phyloP scores from a whole-genome alignment of 2,113 vertebrate genomes.

The Panthera tigris region DNA sequence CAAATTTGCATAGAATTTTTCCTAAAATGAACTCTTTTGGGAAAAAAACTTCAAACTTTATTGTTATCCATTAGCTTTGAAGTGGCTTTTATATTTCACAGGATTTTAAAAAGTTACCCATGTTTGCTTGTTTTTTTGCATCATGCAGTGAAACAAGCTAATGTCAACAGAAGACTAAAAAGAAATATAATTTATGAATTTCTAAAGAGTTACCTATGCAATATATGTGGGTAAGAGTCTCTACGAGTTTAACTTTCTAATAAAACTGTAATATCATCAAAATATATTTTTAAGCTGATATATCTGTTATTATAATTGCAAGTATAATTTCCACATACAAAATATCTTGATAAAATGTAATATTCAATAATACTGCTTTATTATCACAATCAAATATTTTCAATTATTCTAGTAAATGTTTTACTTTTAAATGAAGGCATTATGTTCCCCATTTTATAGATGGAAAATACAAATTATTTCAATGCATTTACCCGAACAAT shows the following conservation, averaged over 20 bases:
- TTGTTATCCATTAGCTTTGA: neutral
- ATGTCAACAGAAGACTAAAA: conserved; percentile 20
- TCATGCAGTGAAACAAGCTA: neutral
- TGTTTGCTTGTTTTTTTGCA: neutral
- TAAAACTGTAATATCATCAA: neutral
- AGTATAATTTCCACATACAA: neutral
- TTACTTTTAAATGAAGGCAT: neutral
- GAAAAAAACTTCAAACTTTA: neutral
- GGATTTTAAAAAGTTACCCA: neutral
- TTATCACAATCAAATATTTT: neutral
- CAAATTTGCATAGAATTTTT: neutral
- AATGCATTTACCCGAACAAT: neutral
- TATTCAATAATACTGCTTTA: neutral
- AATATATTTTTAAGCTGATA: neutral
- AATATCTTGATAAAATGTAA: neutral
- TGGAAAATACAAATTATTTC: neutral
- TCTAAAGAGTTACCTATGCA: neutral
- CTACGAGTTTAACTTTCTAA: neutral
- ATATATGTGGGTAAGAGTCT: neutral
- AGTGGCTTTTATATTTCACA: neutral
- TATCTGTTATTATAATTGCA: neutral
- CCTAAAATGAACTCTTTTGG: neutral
- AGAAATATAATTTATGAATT: neutral
- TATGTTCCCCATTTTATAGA: neutral
- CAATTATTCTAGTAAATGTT: neutral